Percentiles rank a stretch among this genome's conserved stretches.
These are phyloP conservation scores for Phasianus colchicus DNA, from an alignment of 2,113 vertebrate genomes.

Conservation along the genomic window DNA sequence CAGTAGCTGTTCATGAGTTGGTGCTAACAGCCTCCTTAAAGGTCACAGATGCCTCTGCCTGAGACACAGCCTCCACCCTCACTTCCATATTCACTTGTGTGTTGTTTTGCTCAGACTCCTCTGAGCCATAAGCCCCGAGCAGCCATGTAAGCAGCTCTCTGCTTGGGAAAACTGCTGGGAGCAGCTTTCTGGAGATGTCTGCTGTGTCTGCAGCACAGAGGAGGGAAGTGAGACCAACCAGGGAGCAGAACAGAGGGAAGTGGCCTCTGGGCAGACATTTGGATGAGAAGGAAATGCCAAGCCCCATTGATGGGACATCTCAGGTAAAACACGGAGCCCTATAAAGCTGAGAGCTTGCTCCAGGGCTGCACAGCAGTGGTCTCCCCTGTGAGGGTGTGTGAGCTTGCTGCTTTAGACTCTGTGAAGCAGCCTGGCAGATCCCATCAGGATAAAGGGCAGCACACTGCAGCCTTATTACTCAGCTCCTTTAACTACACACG, in stretches of 20 bases:
- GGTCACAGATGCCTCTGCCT: background rate
- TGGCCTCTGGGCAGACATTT: background rate
- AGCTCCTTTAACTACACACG: background rate
- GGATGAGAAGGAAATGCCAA: background rate
- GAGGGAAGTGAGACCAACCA: background rate
- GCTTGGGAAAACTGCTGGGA: background rate
- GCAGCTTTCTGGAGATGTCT: background rate
- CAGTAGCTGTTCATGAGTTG: constrained; percentile 17
- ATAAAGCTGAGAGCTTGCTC: background rate
- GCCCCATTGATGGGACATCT: accelerated
- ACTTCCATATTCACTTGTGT: accelerated
- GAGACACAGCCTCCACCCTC: background rate
- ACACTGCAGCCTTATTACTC: background rate
- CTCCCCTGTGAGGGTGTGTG: background rate
- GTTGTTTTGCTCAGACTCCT: background rate
- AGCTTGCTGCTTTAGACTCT: accelerated
- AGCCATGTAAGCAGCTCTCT: background rate
- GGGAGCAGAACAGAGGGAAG: background rate
- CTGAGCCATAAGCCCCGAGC: accelerated
- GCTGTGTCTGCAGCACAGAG: background rate
- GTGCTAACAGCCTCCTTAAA: background rate
- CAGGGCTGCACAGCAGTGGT: background rate
- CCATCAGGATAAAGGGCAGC: background rate
- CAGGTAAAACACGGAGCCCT: background rate
- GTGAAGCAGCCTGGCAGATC: background rate